Evolutionary conservation across 2,797 vertebrate species (phyloP).

Genomic region (Carapus acus): DNA sequence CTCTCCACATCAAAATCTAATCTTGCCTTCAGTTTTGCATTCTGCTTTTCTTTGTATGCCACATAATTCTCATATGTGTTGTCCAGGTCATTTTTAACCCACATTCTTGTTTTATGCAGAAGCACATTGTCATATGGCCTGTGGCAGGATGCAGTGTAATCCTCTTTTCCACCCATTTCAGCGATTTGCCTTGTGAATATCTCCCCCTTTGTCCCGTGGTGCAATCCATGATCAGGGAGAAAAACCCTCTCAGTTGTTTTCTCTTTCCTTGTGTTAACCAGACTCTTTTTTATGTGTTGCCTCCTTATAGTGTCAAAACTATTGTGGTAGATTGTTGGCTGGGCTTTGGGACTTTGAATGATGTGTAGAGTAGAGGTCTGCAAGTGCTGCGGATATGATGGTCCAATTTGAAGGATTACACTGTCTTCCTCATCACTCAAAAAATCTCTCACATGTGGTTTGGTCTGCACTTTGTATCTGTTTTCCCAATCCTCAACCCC

Average conservation of each 20-base stretch:
- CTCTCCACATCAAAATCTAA: constrained; percentile 75
- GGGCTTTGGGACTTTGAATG: constrained; percentile 49
- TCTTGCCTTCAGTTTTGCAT: constrained; percentile 42
- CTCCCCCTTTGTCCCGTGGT: constrained; percentile 66
- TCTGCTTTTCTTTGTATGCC: constrained; percentile 68
- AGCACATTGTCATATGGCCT: constrained; percentile 81
- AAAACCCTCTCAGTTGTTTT: constrained; percentile 43
- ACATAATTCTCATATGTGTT: constrained; percentile 70
- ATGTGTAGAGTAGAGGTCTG: constrained; percentile 39
- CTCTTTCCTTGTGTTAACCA: constrained; percentile 36
- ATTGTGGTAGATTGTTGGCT: constrained; percentile 76
- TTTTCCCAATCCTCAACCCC: constrained; percentile 80
- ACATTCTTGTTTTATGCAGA: constrained; percentile 82
- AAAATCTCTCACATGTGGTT: constrained; percentile 75
- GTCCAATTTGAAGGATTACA: constrained; percentile 54
- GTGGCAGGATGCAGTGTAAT: constrained; percentile 70
- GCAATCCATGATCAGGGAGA: constrained; percentile 52
- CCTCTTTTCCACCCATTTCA: constrained; percentile 72
- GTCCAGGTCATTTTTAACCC: constrained; percentile 68
- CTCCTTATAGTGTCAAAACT: constrained; percentile 85
- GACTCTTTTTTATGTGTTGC: constrained; percentile 76
- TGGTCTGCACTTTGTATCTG: constrained; percentile 74
- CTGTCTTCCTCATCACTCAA: constrained; percentile 71
- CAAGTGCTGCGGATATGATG: constrained; percentile 40
- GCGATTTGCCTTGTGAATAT: constrained; percentile 64